phyloP scores from a whole-genome alignment of 2,113 vertebrate genomes.

The Cathartes aura region DNA sequence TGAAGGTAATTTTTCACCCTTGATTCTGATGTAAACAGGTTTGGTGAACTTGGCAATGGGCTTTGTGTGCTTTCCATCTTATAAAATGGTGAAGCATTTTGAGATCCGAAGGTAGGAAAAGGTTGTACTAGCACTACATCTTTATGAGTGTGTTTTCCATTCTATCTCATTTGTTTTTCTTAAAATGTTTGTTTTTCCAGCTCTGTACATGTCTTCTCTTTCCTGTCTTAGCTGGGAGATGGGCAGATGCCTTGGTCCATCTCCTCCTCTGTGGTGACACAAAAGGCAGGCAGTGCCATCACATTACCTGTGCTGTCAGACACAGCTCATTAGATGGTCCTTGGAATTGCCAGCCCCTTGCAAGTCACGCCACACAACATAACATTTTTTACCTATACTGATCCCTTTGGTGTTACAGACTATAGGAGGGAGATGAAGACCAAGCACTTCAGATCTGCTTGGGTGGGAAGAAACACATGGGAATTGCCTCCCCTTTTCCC shows the following conservation, averaged over 20 bases:
- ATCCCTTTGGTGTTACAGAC: background rate
- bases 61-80: background rate
- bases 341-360: background rate
- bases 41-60: background rate
- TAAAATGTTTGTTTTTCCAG: background rate
- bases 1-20: background rate
- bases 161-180: background rate
- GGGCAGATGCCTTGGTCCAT: background rate
- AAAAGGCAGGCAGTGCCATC: background rate
- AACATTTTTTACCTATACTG: background rate
- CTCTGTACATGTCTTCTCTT: background rate
- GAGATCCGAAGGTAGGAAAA: background rate
- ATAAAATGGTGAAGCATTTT: background rate
- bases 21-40: background rate
- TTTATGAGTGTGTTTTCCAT: background rate
- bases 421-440: background rate
- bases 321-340: background rate
- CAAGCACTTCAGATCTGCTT: background rate
- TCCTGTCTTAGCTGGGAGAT: background rate
- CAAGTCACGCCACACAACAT: background rate
- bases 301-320: background rate
- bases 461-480: background rate
- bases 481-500: background rate
- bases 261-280: background rate
- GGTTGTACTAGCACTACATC: background rate